Conservation (phyloP, 2,113 vertebrate species). For the Macquaria australasica region DNA sequence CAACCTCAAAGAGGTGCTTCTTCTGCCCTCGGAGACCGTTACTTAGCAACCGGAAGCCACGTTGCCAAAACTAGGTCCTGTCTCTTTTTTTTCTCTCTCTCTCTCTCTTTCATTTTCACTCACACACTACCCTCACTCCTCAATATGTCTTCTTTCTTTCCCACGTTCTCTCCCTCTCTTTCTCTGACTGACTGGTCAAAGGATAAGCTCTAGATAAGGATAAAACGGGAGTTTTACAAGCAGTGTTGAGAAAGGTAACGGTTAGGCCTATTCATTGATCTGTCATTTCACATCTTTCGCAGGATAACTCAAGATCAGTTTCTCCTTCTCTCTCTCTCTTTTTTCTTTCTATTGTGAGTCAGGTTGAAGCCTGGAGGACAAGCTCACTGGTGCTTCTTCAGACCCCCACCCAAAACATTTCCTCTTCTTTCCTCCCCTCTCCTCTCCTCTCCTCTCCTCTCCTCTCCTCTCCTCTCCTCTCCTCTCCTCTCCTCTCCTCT, state of each 20-base stretch:
- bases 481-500: background rate
- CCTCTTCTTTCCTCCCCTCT: background rate
- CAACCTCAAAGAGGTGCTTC: conserved; percentile 72
- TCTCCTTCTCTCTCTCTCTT: background rate
- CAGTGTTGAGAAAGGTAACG: background rate
- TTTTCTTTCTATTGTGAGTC: conserved; percentile 32
- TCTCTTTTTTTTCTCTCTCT: conserved; percentile 12
- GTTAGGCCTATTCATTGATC: conserved; percentile 2
- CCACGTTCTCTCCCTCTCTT: conserved; percentile 6
- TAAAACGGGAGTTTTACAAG: background rate
- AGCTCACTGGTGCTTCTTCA: conserved; percentile 51
- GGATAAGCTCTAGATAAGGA: background rate
- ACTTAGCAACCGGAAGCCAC: conserved; percentile 71
- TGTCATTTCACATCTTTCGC: conserved; percentile 8
- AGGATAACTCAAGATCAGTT: no score
- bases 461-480: background rate
- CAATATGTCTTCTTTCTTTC: background rate
- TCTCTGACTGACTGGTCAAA: conserved; percentile 15
- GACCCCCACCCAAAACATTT: background rate
- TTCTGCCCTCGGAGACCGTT: conserved; percentile 69
- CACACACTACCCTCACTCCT: conserved; percentile 9
- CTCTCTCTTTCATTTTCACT: conserved; percentile 1
- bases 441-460: background rate
- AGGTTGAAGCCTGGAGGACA: conserved; percentile 54
- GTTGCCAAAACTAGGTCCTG: conserved; percentile 59